Base-by-base conservation (phyloP, 2,888 invertebrate species). In the Volucella zonaria region DNA sequence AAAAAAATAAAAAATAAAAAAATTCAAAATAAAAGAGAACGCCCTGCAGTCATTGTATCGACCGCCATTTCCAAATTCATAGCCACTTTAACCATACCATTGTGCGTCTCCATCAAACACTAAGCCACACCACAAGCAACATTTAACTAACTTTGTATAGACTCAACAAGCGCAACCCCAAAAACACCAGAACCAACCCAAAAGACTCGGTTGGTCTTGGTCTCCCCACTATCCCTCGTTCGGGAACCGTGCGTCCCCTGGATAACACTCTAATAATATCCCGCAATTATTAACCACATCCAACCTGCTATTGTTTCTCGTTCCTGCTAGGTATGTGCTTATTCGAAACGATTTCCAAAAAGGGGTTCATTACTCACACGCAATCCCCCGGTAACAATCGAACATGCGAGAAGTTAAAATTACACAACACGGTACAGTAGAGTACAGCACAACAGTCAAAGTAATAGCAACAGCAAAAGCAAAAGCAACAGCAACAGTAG, bases 341-440 rank as follows among this genome's bases (percentile, higher is more conserved):
- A 85, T 85, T 85, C 77, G 85, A 85, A 85, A 77, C 76, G 76
- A 85, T 85, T 85, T 77, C 71, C 80, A 81, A 85, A 85, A 85
- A 76, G 85, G 81, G 85, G 85, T 85, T 85, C 85, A 85, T 85
- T 85, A 85, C 85, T 81, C 71, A 85, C 85, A 85, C 85, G 85
- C 85, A 85, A 85, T 81, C 76, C 73, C 61, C 58, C 76, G 61
- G 71, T 64, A 81, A 85, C 81, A 85, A 85, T 85, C 85, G 81
- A 85, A 85, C 85, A 85, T 85, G 85, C 85, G 81, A 85, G 85
- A 85, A 85, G 85, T 81, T 85, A 76, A 81, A 85, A 85, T 85
- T 85, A 85, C 85, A 85, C 81, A 85, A 79, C 79, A 73, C 71
- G 45, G 42, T 47, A 73, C 59, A 45, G 43, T 40, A 15, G 56